Percentiles rank a stretch among this genome's conserved stretches.
Conservation (phyloP, 2,797 vertebrate species). For the Arremon brunneinucha region DNA sequence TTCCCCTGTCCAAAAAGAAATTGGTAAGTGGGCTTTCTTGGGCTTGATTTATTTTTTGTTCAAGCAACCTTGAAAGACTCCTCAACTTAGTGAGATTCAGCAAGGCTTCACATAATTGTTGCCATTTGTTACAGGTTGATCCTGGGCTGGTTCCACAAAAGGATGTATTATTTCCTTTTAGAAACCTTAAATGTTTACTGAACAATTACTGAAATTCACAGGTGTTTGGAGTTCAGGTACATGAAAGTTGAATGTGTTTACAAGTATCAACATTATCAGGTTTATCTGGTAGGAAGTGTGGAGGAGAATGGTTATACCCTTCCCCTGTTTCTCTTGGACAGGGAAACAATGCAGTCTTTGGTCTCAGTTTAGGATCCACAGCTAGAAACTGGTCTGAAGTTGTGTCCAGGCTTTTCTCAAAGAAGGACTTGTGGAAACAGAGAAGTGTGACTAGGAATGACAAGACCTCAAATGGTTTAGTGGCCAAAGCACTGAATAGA, state of each 20-base stretch:
- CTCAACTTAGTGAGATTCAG: neutral
- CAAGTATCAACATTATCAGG: neutral
- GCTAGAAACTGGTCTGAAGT: neutral
- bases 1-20: conserved; percentile 64
- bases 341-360: neutral
- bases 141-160: neutral
- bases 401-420: neutral
- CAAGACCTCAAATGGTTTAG: neutral
- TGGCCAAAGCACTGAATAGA: neutral
- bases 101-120: neutral
- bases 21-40: conserved; percentile 69
- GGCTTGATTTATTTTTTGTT: neutral
- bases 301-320: neutral
- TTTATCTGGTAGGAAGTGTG: neutral
- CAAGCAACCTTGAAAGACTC: neutral
- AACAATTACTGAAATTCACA: neutral
- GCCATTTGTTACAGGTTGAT: neutral
- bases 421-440: neutral
- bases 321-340: neutral
- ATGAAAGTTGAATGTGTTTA: neutral
- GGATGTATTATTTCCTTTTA: neutral
- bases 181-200: neutral
- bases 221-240: neutral
- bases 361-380: neutral
- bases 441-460: neutral